Conservation (phyloP, 2,113 vertebrate genomes). For the Bolborhynchus lineola region DNA sequence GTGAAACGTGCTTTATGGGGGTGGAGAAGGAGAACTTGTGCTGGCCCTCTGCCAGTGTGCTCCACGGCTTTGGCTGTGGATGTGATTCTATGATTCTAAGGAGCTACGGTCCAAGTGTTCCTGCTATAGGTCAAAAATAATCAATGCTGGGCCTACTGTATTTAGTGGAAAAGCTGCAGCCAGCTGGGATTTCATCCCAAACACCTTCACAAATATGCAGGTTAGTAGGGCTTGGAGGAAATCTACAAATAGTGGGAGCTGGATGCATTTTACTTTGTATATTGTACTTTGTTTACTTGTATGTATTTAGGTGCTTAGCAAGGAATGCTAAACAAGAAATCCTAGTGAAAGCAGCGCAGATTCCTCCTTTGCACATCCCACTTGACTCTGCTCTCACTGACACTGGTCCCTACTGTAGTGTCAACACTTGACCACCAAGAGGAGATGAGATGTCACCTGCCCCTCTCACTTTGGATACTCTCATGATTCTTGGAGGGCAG, state of each 20-base stretch:
- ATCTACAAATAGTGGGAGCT: not conserved
- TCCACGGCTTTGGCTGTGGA: not conserved
- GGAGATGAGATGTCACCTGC: not conserved
- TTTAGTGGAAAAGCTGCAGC: not conserved
- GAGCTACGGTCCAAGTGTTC: not conserved
- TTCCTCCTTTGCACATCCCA: not conserved
- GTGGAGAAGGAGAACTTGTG: not conserved
- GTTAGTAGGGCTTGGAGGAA: not conserved
- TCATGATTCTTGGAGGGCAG: not conserved
- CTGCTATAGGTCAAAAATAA: not conserved
- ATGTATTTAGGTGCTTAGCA: not conserved
- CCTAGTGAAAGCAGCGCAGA: not conserved
- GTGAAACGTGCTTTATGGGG: conserved; percentile 4
- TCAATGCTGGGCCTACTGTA: not conserved
- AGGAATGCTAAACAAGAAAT: not conserved
- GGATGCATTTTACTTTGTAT: not conserved
- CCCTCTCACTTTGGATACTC: not conserved
- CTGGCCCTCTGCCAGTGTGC: not conserved
- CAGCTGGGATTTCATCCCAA: not conserved
- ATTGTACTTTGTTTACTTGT: not conserved
- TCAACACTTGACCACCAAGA: not conserved
- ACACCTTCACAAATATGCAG: not conserved
- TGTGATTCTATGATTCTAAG: not conserved
- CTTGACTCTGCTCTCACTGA: not conserved
- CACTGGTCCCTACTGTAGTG: not conserved